phyloP scores from a whole-genome alignment of 2,113 vertebrate species.

The Apteryx mantelli region DNA sequence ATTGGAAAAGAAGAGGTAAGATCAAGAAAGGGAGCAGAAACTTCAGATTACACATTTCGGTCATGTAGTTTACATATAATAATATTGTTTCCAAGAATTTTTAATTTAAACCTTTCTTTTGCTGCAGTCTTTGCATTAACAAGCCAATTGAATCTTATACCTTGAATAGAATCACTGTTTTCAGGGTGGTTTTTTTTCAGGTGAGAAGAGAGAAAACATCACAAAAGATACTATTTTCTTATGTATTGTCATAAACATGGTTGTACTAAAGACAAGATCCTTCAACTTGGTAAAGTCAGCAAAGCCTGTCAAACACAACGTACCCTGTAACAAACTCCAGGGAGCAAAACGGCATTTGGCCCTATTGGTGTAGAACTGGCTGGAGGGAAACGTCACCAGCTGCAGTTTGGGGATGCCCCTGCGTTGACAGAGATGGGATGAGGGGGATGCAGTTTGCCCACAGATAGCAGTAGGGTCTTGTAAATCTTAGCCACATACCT shows the following conservation, averaged over 20 bases:
- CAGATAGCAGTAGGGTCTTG: not conserved
- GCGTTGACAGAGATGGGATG: rapidly evolving
- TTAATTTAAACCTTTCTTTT: not conserved
- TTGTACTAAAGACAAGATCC: not conserved
- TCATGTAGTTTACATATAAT: not conserved
- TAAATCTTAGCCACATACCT: not conserved
- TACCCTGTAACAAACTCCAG: not conserved
- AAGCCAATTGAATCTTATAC: not conserved
- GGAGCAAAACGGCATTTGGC: not conserved
- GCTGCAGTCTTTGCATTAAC: not conserved
- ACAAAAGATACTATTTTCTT: not conserved
- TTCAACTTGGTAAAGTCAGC: not conserved
- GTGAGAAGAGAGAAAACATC: not conserved
- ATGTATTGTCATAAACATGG: not conserved
- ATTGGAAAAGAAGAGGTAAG: not conserved
- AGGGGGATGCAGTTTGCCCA: not conserved
- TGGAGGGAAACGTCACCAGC: not conserved
- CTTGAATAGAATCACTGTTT: not conserved
- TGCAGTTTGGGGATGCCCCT: not conserved
- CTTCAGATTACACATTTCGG: not conserved
- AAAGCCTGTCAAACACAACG: rapidly evolving
- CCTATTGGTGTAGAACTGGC: rapidly evolving
- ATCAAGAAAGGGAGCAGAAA: not conserved
- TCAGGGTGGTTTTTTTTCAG: not conserved
- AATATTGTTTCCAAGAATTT: not conserved